Evolutionary conservation across 1,140 invertebrate species (phyloP).

Genomic region (Myzus persicae): DNA sequence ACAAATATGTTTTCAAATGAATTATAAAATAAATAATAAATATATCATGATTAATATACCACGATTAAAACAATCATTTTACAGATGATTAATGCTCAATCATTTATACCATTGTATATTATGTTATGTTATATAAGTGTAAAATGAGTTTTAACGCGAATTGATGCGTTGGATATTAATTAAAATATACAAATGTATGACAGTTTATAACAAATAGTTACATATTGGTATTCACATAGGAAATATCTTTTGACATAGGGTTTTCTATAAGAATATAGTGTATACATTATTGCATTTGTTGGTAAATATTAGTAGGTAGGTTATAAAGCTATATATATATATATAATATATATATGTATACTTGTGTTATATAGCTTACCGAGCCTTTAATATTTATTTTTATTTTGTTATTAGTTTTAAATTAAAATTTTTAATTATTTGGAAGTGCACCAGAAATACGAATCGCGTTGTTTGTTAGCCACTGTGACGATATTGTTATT

Average conservation of each 20-base stretch:
- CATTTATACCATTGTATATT: too few relatives aligned
- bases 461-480: not conserved
- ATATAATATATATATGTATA: too few relatives aligned
- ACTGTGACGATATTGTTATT: not conserved
- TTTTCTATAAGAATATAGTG: not conserved
- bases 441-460: not conserved
- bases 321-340: too few relatives aligned
- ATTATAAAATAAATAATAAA: not conserved
- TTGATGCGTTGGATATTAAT: not conserved
- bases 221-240: not conserved
- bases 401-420: not conserved
- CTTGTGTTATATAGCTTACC: not conserved
- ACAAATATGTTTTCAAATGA: not conserved
- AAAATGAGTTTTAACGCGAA: not conserved
- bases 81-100: not conserved
- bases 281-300: not conserved
- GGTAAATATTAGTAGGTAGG: not conserved
- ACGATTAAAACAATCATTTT: not conserved
- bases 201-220: not conserved
- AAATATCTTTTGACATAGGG: not conserved
- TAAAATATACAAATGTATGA: not conserved
- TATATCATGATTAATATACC: not conserved
- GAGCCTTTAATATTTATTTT: not conserved
- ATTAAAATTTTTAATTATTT: constrained; percentile 14
- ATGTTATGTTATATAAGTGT: not conserved